Percentiles rank a stretch among this genome's conserved stretches.
Evolutionary conservation across 2,797 vertebrate species (phyloP).

Genomic region (Sebastes glaucus): DNA sequence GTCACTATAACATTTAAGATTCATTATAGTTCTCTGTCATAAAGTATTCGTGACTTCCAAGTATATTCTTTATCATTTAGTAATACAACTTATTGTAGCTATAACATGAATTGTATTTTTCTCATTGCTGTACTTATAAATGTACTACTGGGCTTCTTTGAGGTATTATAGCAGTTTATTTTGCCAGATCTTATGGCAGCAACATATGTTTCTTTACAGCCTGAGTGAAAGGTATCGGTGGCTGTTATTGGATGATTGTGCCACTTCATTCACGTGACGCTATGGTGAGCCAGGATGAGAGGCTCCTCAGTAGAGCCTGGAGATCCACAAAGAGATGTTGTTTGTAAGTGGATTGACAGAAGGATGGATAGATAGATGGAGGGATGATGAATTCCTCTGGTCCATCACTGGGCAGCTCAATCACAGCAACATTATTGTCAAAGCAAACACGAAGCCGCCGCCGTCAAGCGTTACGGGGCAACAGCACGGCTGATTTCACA

Average conservation of each 20-base stretch:
- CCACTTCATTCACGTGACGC: not conserved
- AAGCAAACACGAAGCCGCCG: constrained; percentile 3
- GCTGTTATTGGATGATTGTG: not conserved
- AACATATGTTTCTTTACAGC: not conserved
- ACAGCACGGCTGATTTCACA: constrained; percentile 41
- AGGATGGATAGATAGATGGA: not conserved
- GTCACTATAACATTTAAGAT: not conserved
- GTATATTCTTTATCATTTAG: not conserved
- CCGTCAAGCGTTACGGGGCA: constrained; percentile 2
- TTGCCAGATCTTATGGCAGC: not conserved
- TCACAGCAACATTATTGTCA: constrained; percentile 6
- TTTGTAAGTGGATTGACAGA: not conserved
- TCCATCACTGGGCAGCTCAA: constrained; percentile 15
- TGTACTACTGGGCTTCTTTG: not conserved
- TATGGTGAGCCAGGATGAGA: not conserved
- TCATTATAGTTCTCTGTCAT: not conserved
- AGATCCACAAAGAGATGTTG: not conserved
- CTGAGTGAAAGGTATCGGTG: not conserved
- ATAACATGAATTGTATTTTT: not conserved
- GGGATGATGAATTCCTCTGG: constrained; percentile 6
- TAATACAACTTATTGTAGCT: not conserved
- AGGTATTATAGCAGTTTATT: not conserved
- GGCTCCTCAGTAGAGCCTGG: not conserved
- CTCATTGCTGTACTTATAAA: not conserved
- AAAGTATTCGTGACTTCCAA: not conserved